Conservation (phyloP, 2,888 invertebrate species). For the Lamproptera curius region DNA sequence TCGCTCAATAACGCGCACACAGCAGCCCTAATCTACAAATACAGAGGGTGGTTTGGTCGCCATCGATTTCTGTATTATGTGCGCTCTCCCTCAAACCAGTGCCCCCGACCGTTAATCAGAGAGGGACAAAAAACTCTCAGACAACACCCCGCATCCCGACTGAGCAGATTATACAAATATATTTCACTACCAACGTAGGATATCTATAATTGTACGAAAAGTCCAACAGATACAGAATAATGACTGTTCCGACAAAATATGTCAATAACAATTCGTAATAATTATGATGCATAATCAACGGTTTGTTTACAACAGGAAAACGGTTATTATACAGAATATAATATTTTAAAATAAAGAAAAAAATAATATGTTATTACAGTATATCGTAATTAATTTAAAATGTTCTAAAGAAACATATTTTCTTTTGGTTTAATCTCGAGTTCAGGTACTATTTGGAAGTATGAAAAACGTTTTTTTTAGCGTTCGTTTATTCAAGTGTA, state of each 20-base stretch:
- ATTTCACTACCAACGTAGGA: neutral
- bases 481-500: too few relatives aligned
- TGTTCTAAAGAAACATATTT: too few relatives aligned
- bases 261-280: neutral
- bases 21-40: constrained; percentile 50
- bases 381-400: too few relatives aligned
- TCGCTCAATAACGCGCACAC: constrained; percentile 12
- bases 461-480: too few relatives aligned
- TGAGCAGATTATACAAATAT: constrained; percentile 10
- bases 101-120: constrained; percentile 14
- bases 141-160: constrained; percentile 12
- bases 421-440: too few relatives aligned
- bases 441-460: too few relatives aligned
- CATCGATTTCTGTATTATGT: constrained; percentile 69
- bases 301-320: constrained; percentile 11
- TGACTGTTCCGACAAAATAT: neutral
- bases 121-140: constrained; percentile 21
- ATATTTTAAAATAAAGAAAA: too few relatives aligned
- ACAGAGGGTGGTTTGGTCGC: constrained; percentile 59
- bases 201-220: neutral
- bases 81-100: constrained; percentile 42
- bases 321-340: too few relatives aligned
- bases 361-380: too few relatives aligned
- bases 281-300: neutral
- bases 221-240: neutral